These are phyloP conservation scores for Apodemia hepburni DNA, from an alignment of 2,888 invertebrate genomes.

Conservation along the genomic window DNA sequence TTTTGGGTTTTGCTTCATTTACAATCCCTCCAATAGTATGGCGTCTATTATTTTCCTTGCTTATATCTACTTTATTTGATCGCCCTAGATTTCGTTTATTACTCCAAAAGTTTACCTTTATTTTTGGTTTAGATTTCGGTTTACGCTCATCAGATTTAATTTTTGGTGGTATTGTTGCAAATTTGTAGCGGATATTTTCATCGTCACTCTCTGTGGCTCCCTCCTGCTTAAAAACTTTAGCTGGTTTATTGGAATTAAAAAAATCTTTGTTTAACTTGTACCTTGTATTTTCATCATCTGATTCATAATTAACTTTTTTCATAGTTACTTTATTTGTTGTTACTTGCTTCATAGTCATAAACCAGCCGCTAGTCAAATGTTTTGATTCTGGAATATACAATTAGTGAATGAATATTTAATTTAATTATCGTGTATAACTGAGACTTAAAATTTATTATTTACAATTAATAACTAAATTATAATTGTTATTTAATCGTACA, in stretches of 20 bases:
- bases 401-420: background rate
- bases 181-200: slow-evolving; percentile 59
- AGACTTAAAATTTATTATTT: background rate
- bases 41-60: slow-evolving; percentile 46
- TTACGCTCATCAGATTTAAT: slow-evolving; percentile 47
- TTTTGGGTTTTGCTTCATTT: slow-evolving; percentile 47
- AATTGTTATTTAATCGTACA: background rate
- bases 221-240: slow-evolving; percentile 36
- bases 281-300: slow-evolving; percentile 66
- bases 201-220: slow-evolving; percentile 48
- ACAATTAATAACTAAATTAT: background rate
- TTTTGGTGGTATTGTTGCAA: slow-evolving; percentile 48
- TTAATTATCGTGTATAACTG: background rate
- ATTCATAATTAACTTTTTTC: slow-evolving; percentile 53
- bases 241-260: slow-evolving; percentile 39
- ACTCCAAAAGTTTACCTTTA: slow-evolving; percentile 75
- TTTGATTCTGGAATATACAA: background rate
- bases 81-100: slow-evolving; percentile 50
- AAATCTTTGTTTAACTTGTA: slow-evolving; percentile 62
- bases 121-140: slow-evolving; percentile 57
- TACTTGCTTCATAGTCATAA: slow-evolving; percentile 45
- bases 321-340: slow-evolving; percentile 40
- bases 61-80: slow-evolving; percentile 42
- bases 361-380: slow-evolving; percentile 11
- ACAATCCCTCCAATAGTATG: slow-evolving; percentile 50